These are phyloP conservation scores for Esox masquinongy DNA, from an alignment of 2,797 vertebrate genomes.

Conservation along the genomic window DNA sequence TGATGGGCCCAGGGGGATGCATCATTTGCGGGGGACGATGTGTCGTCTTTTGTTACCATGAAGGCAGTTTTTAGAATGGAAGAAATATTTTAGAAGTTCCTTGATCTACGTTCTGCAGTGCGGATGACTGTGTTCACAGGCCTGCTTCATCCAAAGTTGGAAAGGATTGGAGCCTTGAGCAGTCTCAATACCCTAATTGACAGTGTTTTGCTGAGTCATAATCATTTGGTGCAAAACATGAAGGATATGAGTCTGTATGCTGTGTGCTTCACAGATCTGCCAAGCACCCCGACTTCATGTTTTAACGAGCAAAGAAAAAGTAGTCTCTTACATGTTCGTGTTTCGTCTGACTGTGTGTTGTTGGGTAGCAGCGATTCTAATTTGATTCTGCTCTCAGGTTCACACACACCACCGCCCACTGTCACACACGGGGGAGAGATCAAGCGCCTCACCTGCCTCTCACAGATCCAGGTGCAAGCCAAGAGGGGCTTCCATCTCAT, in stretches of 20 bases:
- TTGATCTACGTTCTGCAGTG: not conserved
- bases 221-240: constrained; percentile 1
- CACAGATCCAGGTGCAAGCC: not conserved
- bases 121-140: not conserved
- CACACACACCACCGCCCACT: not conserved
- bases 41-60: not conserved
- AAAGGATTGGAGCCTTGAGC: not conserved
- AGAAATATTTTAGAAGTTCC: not conserved
- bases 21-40: no score
- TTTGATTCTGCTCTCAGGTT: not conserved
- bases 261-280: not conserved
- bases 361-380: not conserved
- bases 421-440: not conserved
- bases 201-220: not conserved
- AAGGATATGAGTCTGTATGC: not conserved
- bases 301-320: not conserved
- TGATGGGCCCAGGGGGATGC: no score
- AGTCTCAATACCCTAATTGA: not conserved
- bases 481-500: not conserved
- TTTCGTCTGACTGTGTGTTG: not conserved
- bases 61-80: not conserved
- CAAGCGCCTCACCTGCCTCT: not conserved
- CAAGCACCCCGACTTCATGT: not conserved
- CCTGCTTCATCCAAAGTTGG: not conserved
- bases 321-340: not conserved